A percentile compares a stretch with the other conserved stretches of the same genome.
phyloP scores from a whole-genome alignment of 2,888 invertebrate genomes.

The Rhagophthalmus giganteus region DNA sequence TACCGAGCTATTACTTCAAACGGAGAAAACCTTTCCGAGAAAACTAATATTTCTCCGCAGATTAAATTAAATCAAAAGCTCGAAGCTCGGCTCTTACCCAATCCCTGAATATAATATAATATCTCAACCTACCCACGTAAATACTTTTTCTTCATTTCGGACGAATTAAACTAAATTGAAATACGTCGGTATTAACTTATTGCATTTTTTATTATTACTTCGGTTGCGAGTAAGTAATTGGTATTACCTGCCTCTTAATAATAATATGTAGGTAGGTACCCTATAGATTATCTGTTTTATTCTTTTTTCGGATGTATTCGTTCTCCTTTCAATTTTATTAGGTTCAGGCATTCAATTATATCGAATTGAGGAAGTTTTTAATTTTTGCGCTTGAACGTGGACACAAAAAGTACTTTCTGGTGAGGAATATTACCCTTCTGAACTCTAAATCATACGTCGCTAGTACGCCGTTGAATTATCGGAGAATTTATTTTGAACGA shows the following conservation, averaged over 20 bases:
- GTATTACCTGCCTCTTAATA: too few species aligned
- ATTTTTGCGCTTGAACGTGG: background rate
- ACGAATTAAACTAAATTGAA: slow-evolving; percentile 57
- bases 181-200: slow-evolving; percentile 54
- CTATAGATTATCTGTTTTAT: too few species aligned
- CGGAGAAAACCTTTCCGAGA: slow-evolving; percentile 47
- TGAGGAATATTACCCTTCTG: slow-evolving; percentile 14
- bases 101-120: slow-evolving; percentile 51
- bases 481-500: slow-evolving; percentile 14
- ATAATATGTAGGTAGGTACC: too few species aligned
- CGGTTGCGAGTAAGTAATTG: slow-evolving; percentile 38
- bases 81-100: slow-evolving; percentile 45
- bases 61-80: slow-evolving; percentile 57
- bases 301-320: too few species aligned
- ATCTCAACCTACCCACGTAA: slow-evolving; percentile 49
- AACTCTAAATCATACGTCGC: slow-evolving; percentile 13
- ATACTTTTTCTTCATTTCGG: slow-evolving; percentile 54
- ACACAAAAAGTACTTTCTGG: slow-evolving; percentile 2
- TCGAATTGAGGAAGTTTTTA: slow-evolving; percentile 11
- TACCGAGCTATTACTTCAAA: slow-evolving; percentile 46
- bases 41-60: slow-evolving; percentile 55
- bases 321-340: slow-evolving; percentile 14
- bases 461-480: slow-evolving; percentile 13
- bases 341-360: slow-evolving; percentile 1
- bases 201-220: slow-evolving; percentile 42